A percentile compares a stretch with the other conserved stretches of the same genome.
These are phyloP conservation scores for Kryptolebias ocellatus DNA, from an alignment of 2,797 vertebrate genomes.

Conservation along the genomic window DNA sequence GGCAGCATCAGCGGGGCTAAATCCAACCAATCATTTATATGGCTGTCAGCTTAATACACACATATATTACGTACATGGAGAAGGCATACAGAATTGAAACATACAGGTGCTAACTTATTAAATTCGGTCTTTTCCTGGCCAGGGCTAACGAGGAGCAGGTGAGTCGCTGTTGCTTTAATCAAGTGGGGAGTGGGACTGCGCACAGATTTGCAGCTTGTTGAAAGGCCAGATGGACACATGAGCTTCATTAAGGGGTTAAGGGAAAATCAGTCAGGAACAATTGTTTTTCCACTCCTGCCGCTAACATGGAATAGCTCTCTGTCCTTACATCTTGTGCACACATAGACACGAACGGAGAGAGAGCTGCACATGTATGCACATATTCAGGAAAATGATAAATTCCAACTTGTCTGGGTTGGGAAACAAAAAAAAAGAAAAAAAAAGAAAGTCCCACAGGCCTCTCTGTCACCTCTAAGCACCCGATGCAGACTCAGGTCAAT, in stretches of 20 bases:
- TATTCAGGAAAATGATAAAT: conserved; percentile 44
- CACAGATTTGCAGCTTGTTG: conserved; percentile 85
- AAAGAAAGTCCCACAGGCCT: conserved; percentile 15
- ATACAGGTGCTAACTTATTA: conserved; percentile 87
- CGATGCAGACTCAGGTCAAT: conserved; percentile 13
- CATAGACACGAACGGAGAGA: conserved; percentile 20
- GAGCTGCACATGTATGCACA: not conserved
- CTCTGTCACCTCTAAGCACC: conserved; percentile 23
- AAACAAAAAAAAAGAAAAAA: conserved; percentile 13
- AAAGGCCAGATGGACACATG: conserved; percentile 84
- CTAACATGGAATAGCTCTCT: conserved; percentile 75
- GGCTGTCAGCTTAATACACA: conserved; percentile 78
- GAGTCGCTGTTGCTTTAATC: conserved; percentile 85
- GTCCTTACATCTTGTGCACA: conserved; percentile 40
- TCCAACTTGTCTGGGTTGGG: conserved; percentile 37
- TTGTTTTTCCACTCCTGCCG: conserved; percentile 85
- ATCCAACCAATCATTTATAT: conserved; percentile 74
- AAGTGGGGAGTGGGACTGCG: conserved; percentile 77
- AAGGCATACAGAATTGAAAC: conserved; percentile 81
- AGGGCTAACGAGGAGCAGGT: conserved; percentile 85
- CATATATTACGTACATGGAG: conserved; percentile 80
- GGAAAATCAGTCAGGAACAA: conserved; percentile 86
- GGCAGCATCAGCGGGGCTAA: conserved; percentile 43
- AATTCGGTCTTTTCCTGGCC: conserved; percentile 75
- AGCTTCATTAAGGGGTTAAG: conserved; percentile 84